Conservation (phyloP, 1,140 invertebrate genomes). For the Diploscapter pachys region DNA sequence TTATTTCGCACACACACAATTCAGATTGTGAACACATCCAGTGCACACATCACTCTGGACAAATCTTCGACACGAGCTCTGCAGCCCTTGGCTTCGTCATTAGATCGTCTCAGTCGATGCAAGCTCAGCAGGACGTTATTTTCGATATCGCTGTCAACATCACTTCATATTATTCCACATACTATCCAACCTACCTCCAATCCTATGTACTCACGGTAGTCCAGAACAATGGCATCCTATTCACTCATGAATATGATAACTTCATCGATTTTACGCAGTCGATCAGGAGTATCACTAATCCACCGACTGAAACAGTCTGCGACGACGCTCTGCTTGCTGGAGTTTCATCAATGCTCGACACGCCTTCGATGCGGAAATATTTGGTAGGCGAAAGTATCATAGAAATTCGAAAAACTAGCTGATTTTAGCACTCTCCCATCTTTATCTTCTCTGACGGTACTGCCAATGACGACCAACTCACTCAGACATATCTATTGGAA, state of each 20-base stretch:
- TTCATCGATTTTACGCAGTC: conserved; percentile 10
- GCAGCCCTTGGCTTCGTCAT: conserved; percentile 27
- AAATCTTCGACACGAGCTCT: conserved; percentile 7
- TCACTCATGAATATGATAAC: conserved; percentile 18
- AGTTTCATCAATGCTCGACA: conserved; percentile 4
- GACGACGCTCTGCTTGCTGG: conserved; percentile 17
- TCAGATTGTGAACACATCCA: conserved; percentile 19
- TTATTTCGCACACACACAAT: too few relatives aligned
- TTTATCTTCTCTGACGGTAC: conserved; percentile 35
- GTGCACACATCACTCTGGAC: conserved; percentile 10
- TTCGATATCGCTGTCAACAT: not conserved
- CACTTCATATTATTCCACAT: conserved; percentile 3
- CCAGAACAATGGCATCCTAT: conserved; percentile 26
- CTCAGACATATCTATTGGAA: conserved; percentile 10
- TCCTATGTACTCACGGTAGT: conserved; percentile 22
- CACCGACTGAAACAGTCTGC: conserved; percentile 26
- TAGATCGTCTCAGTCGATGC: conserved; percentile 28
- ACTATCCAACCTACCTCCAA: conserved; percentile 1
- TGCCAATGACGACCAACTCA: conserved; percentile 23
- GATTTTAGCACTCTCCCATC: conserved; percentile 24
- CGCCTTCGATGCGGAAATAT: conserved; percentile 12
- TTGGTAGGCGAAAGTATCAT: not conserved
- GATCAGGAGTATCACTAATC: conserved; percentile 13
- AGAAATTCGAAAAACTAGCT: not conserved
- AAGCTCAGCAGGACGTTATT: conserved; percentile 11